phyloP scores from a whole-genome alignment of 1,140 invertebrate species.

The Drosophila ohnishii region DNA sequence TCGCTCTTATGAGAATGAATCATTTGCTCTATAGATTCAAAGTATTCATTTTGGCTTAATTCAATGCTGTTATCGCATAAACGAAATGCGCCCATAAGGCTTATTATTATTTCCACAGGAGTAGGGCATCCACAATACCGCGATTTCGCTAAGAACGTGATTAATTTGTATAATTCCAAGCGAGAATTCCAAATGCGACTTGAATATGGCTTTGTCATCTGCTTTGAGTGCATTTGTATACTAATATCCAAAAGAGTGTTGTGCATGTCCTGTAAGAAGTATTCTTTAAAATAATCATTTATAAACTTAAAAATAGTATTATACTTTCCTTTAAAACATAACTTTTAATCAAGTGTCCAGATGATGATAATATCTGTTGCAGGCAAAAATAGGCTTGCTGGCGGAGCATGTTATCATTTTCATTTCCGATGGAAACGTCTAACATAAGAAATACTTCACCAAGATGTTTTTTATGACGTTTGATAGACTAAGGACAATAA shows the following conservation, averaged over 20 bases:
- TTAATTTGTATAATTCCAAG: slow-evolving; percentile 28
- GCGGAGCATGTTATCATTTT: background rate
- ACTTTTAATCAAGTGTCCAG: slow-evolving; percentile 33
- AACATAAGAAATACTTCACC: background rate
- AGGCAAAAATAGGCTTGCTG: slow-evolving; percentile 39
- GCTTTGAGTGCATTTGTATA: slow-evolving; percentile 21
- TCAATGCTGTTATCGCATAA: slow-evolving; percentile 14
- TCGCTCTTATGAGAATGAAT: slow-evolving; percentile 47
- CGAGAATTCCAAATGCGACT: slow-evolving; percentile 14
- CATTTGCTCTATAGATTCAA: slow-evolving; percentile 16
- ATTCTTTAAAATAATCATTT: background rate
- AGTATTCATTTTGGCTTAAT: slow-evolving; percentile 13
- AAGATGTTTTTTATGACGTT: background rate
- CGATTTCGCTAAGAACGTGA: slow-evolving; percentile 22
- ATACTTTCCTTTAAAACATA: slow-evolving; percentile 44
- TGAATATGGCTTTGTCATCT: background rate
- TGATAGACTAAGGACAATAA: background rate
- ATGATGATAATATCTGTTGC: slow-evolving; percentile 33
- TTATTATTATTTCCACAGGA: slow-evolving; percentile 35
- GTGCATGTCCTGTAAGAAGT: slow-evolving; percentile 28
- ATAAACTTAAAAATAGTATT: background rate
- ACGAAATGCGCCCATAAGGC: slow-evolving; percentile 30
- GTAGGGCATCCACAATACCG: slow-evolving; percentile 28
- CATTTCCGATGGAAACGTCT: background rate
- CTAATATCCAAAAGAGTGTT: slow-evolving; percentile 41